These are phyloP conservation scores for Chunga burmeisteri DNA, from an alignment of 2,113 vertebrate species.

Conservation along the genomic window DNA sequence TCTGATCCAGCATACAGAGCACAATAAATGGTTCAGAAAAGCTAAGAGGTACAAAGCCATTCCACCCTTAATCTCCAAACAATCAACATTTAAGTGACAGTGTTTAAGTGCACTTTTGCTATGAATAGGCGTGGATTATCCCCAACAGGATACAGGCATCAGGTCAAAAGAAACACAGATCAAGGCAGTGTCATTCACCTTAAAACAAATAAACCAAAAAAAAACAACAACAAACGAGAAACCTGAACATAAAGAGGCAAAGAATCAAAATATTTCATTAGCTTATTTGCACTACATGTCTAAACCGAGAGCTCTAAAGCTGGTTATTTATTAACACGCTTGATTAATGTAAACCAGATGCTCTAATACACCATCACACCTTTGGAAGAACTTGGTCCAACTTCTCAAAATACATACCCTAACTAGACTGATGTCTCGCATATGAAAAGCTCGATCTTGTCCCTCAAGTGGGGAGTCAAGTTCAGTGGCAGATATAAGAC, in stretches of 20 bases:
- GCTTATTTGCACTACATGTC: background rate
- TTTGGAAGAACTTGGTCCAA: background rate
- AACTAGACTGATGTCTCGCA: accelerated
- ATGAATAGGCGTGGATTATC: slow-evolving; percentile 30
- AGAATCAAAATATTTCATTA: background rate
- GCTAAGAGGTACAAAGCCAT: slow-evolving; percentile 40
- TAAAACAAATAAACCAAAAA: background rate
- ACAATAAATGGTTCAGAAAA: slow-evolving; percentile 24
- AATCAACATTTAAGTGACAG: slow-evolving; percentile 43
- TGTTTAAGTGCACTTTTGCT: slow-evolving; percentile 17
- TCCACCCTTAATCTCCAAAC: slow-evolving; percentile 22
- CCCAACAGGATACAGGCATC: background rate
- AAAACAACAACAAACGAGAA: background rate
- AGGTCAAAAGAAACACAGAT: background rate
- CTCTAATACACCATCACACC: background rate
- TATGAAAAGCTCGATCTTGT: background rate
- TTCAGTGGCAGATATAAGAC: background rate
- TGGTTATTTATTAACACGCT: background rate
- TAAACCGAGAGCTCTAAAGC: background rate
- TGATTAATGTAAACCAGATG: background rate
- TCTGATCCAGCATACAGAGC: slow-evolving; percentile 8
- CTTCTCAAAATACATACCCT: background rate
- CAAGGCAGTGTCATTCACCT: background rate
- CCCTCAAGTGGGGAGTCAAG: background rate
- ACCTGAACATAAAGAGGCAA: background rate